Evolutionary conservation across 2,888 invertebrate genomes (phyloP).

Genomic region (Drosophila histrio): DNA sequence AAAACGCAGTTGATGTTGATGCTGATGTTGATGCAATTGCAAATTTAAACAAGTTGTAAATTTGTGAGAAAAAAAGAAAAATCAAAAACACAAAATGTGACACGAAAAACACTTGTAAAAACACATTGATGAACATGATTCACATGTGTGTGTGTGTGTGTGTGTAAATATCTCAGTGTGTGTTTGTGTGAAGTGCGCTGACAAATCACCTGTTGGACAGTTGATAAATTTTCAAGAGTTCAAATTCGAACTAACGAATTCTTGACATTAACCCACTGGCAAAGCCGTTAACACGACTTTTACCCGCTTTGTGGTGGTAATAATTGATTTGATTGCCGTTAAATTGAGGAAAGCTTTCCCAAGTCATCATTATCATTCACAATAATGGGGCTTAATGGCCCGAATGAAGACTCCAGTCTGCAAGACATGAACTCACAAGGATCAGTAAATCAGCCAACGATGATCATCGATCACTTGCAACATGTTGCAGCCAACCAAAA

Average conservation of each 20-base stretch:
- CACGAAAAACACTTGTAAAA: constrained; percentile 56
- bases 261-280: constrained; percentile 48
- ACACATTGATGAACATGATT: constrained; percentile 63
- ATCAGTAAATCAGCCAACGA: constrained; percentile 25
- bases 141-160: constrained; percentile 2
- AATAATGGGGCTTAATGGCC: constrained; percentile 52
- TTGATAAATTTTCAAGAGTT: constrained; percentile 39
- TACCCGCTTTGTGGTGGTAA: constrained; percentile 48
- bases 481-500: constrained; percentile 40
- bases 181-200: constrained; percentile 25
- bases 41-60: constrained; percentile 73
- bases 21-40: constrained; percentile 46
- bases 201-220: constrained; percentile 48
- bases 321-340: constrained; percentile 77
- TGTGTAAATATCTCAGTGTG: constrained; percentile 1
- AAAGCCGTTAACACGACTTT: constrained; percentile 66
- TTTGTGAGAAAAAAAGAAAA: constrained; percentile 37
- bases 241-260: constrained; percentile 34
- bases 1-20: constrained; percentile 28
- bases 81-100: constrained; percentile 7
- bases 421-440: constrained; percentile 25
- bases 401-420: constrained; percentile 22
- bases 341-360: constrained; percentile 65
- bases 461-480: constrained; percentile 35
- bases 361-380: constrained; percentile 49